These are phyloP conservation scores for Balearica regulorum DNA, from an alignment of 2,797 vertebrate genomes.

Conservation along the genomic window DNA sequence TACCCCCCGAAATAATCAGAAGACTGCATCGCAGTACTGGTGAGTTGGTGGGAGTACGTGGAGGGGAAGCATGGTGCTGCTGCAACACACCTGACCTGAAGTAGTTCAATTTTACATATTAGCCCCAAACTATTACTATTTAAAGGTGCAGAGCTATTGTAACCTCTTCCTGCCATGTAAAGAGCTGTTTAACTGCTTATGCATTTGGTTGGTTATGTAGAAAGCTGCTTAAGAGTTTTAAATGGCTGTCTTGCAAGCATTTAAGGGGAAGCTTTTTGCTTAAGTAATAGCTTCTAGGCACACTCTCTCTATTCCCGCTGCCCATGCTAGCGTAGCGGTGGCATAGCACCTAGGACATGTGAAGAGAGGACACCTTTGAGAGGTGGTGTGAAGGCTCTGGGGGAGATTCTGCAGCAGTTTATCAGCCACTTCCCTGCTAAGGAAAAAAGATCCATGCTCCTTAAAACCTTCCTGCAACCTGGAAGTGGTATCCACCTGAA, in stretches of 20 bases:
- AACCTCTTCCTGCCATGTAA: neutral
- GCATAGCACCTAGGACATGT: neutral
- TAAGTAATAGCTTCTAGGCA: neutral
- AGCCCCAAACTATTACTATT: neutral
- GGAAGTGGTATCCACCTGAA: neutral
- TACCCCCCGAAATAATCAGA: neutral
- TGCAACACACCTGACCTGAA: neutral
- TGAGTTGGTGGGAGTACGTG: neutral
- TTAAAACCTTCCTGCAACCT: neutral
- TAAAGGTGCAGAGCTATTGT: neutral
- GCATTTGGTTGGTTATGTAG: neutral
- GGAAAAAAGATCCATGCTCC: neutral
- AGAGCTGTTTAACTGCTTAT: neutral
- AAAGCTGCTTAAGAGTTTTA: neutral
- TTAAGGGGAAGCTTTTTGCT: neutral
- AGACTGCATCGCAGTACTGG: fast-evolving
- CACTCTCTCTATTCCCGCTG: neutral
- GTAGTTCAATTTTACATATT: neutral
- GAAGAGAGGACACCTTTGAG: too few species aligned
- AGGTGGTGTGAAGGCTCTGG: neutral
- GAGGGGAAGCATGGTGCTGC: neutral
- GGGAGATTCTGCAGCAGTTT: neutral
- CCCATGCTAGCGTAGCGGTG: neutral
- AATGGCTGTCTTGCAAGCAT: neutral
- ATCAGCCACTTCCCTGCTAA: neutral